A percentile compares a stretch with the other conserved stretches of the same genome.
Evolutionary conservation across 92 coral and sea anemone genomes (phyloP).

Genomic region (Epizoanthus rinbou): DNA sequence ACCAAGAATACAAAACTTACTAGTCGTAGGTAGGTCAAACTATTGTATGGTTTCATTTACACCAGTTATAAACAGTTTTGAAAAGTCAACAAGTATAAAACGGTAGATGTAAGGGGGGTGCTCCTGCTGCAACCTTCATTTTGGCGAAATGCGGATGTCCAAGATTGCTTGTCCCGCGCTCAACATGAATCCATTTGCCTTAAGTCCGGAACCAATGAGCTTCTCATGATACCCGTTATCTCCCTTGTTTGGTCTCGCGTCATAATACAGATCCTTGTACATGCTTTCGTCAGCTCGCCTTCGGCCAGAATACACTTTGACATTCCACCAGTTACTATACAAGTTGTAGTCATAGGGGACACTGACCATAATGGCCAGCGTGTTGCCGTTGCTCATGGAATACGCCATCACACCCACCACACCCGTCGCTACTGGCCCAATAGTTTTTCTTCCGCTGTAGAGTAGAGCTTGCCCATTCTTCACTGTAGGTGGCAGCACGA

Average conservation of each 20-base stretch:
- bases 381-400: conserved; percentile 37
- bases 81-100: too few species aligned
- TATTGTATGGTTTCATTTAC: too few species aligned
- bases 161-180: conserved; percentile 42
- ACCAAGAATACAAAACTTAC: too few species aligned
- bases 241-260: conserved; percentile 28
- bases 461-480: conserved; percentile 27
- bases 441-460: conserved; percentile 46
- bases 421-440: conserved; percentile 55
- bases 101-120: too few species aligned
- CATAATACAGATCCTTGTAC: conserved; percentile 48
- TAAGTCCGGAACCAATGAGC: conserved; percentile 16
- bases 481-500: conserved; percentile 22
- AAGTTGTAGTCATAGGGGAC: conserved; percentile 56
- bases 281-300: conserved; percentile 24
- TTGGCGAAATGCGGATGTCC: neutral
- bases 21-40: too few species aligned
- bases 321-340: conserved; percentile 65
- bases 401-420: conserved; percentile 60
- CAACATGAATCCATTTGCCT: conserved; percentile 40
- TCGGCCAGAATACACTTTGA: conserved; percentile 47
- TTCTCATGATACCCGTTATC: conserved; percentile 40
- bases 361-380: conserved; percentile 57
- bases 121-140: too few species aligned
- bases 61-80: too few species aligned